Evolutionary conservation across 1,140 invertebrate species (phyloP), one percentile per base, ranked within the genome.

Genomic region (Lerema accius): DNA sequence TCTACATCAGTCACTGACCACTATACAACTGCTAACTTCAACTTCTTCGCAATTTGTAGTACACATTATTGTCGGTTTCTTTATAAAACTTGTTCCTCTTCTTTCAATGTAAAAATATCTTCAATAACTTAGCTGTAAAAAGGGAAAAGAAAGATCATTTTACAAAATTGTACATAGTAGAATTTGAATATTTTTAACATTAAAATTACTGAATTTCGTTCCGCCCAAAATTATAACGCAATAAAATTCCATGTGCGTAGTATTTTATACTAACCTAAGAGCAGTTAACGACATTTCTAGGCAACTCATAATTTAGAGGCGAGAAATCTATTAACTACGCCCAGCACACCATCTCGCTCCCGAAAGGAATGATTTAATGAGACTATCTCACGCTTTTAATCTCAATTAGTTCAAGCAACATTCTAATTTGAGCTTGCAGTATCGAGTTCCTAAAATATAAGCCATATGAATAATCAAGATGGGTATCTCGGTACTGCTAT

Each of bases 221-320:
- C 75, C 82, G 66, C 61, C 58, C 63, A 67, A 82, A 82, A 75
- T 85, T 80, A 88, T 80, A 73, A 76, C 76, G 82, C 82, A 74
- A 86, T 88, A 83, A 81, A 85, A 88, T 63, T 53, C 66, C 66
- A 71, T 61, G 43, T 64, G 50, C 49, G 56, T 65, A 77, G 69
- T 87, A 83, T 76, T 72, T 86, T 76, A 87, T 49, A 49, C 40
- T 42, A 58, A 67, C 62, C 73, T 81, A 85, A 87, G 80, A 69
- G 72, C 69, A 73, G 48, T 56, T 71, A 14, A 70, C 74, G 76
- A 78, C 75, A 78, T 68, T 63, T 59, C 61, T 42, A 45, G 39
- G 53, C 60, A 63, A 48, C 67, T 74, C 67, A 74, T 69, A 71
- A 73, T 74, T 73, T 55, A 74, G 51, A 69, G 71, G 64, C 76